Percentiles rank a stretch among this genome's conserved stretches.
Evolutionary conservation across 2,797 vertebrate species (phyloP).

Genomic region (Linurgus olivaceus): DNA sequence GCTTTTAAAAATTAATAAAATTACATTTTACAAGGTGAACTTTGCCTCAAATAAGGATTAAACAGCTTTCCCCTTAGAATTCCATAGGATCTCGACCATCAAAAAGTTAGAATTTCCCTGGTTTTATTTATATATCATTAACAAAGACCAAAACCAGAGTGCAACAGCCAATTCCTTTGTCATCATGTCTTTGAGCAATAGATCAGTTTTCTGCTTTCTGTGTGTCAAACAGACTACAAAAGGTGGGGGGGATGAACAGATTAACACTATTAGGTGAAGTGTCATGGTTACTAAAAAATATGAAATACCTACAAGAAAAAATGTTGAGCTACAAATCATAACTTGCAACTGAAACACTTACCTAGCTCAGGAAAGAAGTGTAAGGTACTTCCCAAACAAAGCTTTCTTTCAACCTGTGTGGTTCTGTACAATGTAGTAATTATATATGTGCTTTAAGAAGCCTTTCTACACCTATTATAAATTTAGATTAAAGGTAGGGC

Average conservation of each 20-base stretch:
- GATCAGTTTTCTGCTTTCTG: not conserved
- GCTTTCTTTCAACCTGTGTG: not conserved
- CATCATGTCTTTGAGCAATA: not conserved
- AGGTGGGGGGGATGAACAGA: not conserved
- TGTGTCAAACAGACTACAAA: not conserved
- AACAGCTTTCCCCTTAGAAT: not conserved
- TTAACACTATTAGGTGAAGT: not conserved
- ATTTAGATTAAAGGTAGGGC: not conserved
- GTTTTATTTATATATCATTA: not conserved
- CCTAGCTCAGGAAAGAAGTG: not conserved
- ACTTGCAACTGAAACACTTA: not conserved
- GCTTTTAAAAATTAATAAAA: not conserved
- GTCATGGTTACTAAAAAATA: not conserved
- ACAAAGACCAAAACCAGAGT: not conserved
- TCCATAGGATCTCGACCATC: not conserved
- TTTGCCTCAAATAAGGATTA: not conserved
- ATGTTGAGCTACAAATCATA: not conserved
- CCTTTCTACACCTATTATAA: conserved; percentile 14
- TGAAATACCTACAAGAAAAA: not conserved
- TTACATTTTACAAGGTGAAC: not conserved
- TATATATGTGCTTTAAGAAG: not conserved
- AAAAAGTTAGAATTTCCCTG: not conserved
- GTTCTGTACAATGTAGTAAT: not conserved
- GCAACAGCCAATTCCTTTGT: not conserved
- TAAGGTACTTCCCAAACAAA: not conserved